Base-by-base conservation (phyloP, 1,140 invertebrate genomes). In the Cheumatopsyche charites region DNA sequence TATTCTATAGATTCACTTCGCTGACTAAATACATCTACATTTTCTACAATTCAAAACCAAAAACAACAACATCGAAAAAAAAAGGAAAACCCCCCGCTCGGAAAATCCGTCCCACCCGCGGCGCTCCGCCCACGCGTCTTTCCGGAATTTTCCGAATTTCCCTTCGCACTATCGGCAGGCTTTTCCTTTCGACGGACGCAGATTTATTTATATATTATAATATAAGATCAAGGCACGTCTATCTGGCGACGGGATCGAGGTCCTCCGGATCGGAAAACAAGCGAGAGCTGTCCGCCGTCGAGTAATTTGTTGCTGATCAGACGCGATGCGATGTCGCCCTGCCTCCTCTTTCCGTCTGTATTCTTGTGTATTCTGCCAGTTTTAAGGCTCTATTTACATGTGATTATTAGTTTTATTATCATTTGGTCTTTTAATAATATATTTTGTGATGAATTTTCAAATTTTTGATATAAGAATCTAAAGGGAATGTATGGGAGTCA, bases 251-350 rank as follows among this genome's bases (percentile, higher is more conserved):
- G 42, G 55, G 65, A 74, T 74, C 73, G 23, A 63, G 26, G 12
- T 15, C 55, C 55, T 62, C 41, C 68, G 47, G 23, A 70, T 75
- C 74, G 66, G 71, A 62, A 75, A 75, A 76, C 74, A 76, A 72
- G 68, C 67, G 72, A n/a, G n/a, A 73, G 68, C 72, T 73, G 72
- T 76, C 74, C 61, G 68, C 71, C 65, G n/a, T 45, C 62, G 72
- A 76, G 74, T 76, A 76, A 76, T 76, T 76, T 76, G 74, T 76
- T 76, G 74, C 74, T 76, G 74, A 76, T 76, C 74, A 76, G 63
- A 76, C 71, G 68, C 74, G 74, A 76, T 76, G 74, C 67, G 74
- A 76, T 76, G 74, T 76, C 74, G 74, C 72, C 69, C 19, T 63
- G 62, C 73, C 69, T 45, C 73, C 67, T 36, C 73, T 58, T 49